A percentile compares a stretch with the other conserved stretches of the same genome.
Conservation (phyloP, 2,113 vertebrate genomes). For the Lynx canadensis region DNA sequence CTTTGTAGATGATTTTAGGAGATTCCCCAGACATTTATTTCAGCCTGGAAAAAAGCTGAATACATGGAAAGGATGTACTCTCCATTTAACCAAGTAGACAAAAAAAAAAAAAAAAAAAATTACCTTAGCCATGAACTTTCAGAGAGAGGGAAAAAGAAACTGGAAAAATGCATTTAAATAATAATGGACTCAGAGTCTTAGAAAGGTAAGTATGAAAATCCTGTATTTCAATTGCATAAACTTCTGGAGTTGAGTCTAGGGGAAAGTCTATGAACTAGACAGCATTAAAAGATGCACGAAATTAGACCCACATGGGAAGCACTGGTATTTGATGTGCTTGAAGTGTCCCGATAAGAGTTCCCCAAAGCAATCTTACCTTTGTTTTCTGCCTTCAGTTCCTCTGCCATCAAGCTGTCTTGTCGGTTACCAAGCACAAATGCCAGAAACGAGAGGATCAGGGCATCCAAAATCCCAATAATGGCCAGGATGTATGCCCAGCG, state of each 20-base stretch:
- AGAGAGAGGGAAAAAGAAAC: background rate
- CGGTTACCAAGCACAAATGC: constrained; percentile 98
- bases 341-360: constrained; percentile 56
- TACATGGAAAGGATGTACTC: background rate
- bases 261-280: background rate
- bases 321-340: background rate
- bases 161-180: constrained; percentile 1
- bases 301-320: background rate
- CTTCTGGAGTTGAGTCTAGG: background rate
- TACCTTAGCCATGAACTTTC: background rate
- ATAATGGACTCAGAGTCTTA: background rate
- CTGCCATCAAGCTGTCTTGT: constrained; percentile 96
- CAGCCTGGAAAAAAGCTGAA: background rate
- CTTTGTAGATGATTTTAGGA: background rate
- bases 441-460: constrained; percentile 97
- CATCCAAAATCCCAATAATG: constrained; percentile 97
- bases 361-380: constrained; percentile 90
- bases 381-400: constrained; percentile 97
- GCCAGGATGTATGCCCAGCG: constrained; percentile 98
- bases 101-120: too few relatives aligned
- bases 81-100: background rate
- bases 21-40: background rate
- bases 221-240: background rate
- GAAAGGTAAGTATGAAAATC: background rate
- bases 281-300: background rate